phyloP scores from a whole-genome alignment of 2,797 vertebrate species.

The Nothura maculosa region DNA sequence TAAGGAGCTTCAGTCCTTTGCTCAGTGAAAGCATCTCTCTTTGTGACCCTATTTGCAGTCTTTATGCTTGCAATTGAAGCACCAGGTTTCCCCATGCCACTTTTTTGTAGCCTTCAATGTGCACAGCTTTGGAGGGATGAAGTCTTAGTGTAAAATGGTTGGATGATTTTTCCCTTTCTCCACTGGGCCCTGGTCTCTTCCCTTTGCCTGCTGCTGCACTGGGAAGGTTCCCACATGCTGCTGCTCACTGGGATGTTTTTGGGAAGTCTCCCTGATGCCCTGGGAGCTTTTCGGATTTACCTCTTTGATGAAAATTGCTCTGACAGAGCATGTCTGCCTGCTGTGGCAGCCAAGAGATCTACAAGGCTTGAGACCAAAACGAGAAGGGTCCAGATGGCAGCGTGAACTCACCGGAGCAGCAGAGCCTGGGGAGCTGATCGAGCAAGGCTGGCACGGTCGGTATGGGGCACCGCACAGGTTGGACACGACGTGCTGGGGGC shows the following conservation, averaged over 20 bases:
- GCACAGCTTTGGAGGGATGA: background rate
- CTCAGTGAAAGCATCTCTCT: background rate
- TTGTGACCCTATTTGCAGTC: background rate
- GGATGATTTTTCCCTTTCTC: background rate
- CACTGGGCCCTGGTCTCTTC: background rate
- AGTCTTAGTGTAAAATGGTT: rapidly evolving
- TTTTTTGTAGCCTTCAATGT: background rate
- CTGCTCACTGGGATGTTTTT: background rate
- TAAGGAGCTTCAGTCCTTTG: background rate
- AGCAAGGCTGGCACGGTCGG: background rate
- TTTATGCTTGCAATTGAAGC: background rate
- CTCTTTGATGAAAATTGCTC: background rate
- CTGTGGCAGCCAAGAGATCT: background rate
- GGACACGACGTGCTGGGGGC: background rate
- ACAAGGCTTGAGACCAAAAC: background rate
- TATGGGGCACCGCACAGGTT: background rate
- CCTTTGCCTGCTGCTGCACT: background rate
- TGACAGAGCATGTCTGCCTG: background rate
- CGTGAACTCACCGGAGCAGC: background rate
- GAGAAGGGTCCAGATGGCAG: conserved; percentile 4
- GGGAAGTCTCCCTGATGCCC: background rate
- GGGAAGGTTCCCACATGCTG: background rate
- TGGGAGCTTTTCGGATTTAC: background rate
- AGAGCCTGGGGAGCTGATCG: background rate
- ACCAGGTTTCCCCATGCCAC: background rate